A percentile compares a stretch with the other conserved stretches of the same genome.
Evolutionary conservation across 2,888 invertebrate species (phyloP).

Genomic region (Stenoptilia bipunctidactyla): DNA sequence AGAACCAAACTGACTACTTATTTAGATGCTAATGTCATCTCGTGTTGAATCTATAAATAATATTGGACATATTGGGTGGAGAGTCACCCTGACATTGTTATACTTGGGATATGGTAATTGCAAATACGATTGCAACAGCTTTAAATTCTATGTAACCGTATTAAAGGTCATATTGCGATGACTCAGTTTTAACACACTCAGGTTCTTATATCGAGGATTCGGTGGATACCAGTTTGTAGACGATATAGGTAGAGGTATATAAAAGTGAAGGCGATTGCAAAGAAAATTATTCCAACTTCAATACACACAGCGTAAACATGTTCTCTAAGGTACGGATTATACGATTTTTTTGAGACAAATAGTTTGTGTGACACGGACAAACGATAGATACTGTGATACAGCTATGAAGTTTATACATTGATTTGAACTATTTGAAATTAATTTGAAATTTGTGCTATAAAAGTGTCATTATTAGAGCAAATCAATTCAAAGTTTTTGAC

Average conservation of each 20-base stretch:
- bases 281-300: conserved; percentile 41
- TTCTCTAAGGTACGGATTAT: conserved; percentile 40
- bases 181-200: not conserved
- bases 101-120: conserved; percentile 12
- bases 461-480: no score
- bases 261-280: conserved; percentile 44
- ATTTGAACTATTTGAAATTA: not conserved
- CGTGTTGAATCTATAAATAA: no score
- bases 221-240: conserved; percentile 38
- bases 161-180: conserved; percentile 1
- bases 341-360: no score
- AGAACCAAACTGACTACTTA: no score
- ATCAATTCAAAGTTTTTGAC: no score
- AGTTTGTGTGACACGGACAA: no score
- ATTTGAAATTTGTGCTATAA: no score
- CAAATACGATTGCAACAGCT: not conserved
- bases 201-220: not conserved
- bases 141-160: not conserved
- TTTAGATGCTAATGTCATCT: no score
- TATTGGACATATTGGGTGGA: no score
- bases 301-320: conserved; percentile 39
- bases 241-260: conserved; percentile 27
- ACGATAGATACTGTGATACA: no score
- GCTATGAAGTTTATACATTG: no score
- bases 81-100: conserved; percentile 31